Base-by-base conservation (phyloP, 2,888 invertebrate species). In the Chymomyza procnemis region DNA sequence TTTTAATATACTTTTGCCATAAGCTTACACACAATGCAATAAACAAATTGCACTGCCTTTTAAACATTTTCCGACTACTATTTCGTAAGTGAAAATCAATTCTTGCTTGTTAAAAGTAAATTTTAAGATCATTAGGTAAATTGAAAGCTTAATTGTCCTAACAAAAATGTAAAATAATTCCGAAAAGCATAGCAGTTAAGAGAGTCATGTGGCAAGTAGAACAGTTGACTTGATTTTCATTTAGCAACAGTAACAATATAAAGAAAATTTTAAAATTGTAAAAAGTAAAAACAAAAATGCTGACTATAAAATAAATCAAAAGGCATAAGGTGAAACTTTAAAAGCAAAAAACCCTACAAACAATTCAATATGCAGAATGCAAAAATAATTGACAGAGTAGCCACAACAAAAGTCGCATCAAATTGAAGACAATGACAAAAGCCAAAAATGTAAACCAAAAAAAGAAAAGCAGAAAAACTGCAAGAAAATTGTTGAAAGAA, bases 301-400 rank as follows among this genome's bases (percentile, higher is more conserved):
- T 41, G 12, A 41, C 34, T 12, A 41, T 12, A 41, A 41, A 41
- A 41, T 3, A 41, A 41, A 41, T 12, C 9, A 41, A 41, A 41
- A 41, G 12, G 34, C 12, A 12, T 12, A 41, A 41, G 2, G 34
- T 12, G 12, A 41, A 41, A 0, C 34, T 12, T 5, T 12, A 14
- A 41, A 41, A 41, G 12, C 34, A 41, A 12, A n/a, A n/a, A n/a
- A n/a, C n/a, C n/a, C n/a, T n/a, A 12, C 9, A 41, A 41, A 41
- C 12, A 41, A 12, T 41, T 41, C 12, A 9, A 41, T 12, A 41
- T 41, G 34, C 34, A 41, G 12, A 41, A 41, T 41, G 34, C 68
- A 70, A 64, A 74, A 80, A 80, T 77, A 78, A 80, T 78, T 77
- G 78, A 67, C 80, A 67, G 61, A 70, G 68, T 56, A 72, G 70